Evolutionary conservation across 1,140 invertebrate genomes (phyloP).

Genomic region (Galleria mellonella): DNA sequence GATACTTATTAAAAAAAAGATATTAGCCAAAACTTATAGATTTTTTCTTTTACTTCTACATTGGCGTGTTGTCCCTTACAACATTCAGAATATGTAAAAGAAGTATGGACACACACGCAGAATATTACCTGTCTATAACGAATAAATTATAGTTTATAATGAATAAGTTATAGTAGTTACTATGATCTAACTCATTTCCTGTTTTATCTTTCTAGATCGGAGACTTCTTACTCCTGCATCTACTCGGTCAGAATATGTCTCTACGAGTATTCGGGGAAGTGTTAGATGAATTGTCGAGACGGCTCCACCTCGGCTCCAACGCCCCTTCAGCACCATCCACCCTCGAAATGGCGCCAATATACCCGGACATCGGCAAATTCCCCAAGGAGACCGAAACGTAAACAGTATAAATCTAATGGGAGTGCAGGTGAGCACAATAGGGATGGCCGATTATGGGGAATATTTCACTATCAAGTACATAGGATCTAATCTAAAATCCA

Average conservation of each 20-base stretch:
- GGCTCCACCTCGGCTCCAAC: conserved; percentile 81
- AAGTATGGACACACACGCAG: no score
- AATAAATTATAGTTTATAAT: no score
- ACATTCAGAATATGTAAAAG: no score
- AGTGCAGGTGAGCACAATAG: conserved; percentile 12
- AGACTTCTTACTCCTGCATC: conserved; percentile 87
- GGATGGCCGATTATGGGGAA: neutral
- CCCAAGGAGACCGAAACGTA: conserved; percentile 89
- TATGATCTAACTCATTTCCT: neutral
- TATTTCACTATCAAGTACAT: no score
- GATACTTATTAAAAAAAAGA: no score
- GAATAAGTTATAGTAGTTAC: no score
- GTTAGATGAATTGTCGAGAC: conserved; percentile 77
- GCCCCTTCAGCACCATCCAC: conserved; percentile 88
- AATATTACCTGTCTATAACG: no score
- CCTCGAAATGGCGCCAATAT: conserved; percentile 88
- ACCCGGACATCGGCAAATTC: conserved; percentile 84
- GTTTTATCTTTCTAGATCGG: conserved; percentile 78
- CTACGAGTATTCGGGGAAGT: conserved; percentile 86
- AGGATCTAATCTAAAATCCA: no score
- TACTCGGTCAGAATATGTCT: conserved; percentile 90
- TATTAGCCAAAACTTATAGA: no score
- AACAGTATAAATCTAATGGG: conserved; percentile 26
- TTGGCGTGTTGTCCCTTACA: no score
- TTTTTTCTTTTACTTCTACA: no score